Conservation (phyloP, 2,797 vertebrate genomes). For the Tokudaia muenninki region DNA sequence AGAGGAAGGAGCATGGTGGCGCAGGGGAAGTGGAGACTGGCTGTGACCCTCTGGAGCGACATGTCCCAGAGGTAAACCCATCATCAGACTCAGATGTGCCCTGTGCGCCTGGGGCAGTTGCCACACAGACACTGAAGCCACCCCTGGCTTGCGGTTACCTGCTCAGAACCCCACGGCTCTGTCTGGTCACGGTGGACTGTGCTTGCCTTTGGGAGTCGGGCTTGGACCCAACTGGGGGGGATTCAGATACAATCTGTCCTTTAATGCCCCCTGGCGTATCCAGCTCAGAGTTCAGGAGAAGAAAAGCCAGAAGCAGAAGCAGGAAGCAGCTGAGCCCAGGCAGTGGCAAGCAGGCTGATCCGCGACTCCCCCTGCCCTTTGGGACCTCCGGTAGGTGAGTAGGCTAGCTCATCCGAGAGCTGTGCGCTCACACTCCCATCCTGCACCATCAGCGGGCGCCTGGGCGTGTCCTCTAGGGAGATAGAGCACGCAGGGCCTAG, state of each 20-base stretch:
- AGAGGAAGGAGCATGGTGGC: no score
- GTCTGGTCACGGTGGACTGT: no score
- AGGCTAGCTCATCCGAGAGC: neutral
- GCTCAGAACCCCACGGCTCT: neutral
- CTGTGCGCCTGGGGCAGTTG: accelerated
- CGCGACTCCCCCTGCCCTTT: neutral
- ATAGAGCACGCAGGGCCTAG: accelerated
- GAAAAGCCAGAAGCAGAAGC: neutral
- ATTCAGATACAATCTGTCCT: neutral
- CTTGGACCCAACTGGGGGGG: no score
- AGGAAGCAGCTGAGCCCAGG: neutral
- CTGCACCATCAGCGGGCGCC: neutral
- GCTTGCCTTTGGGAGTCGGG: neutral
- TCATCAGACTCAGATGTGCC: neutral
- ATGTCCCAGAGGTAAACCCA: neutral
- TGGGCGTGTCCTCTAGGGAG: neutral
- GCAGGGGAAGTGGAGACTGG: neutral
- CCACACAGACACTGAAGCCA: neutral
- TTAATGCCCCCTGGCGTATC: neutral
- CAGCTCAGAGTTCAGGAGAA: neutral
- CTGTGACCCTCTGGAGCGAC: neutral
- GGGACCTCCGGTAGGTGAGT: neutral
- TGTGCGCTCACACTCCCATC: no score
- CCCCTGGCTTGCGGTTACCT: neutral
- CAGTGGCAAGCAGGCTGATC: accelerated